Base-by-base conservation (phyloP, 2,797 vertebrate genomes). In the Pempheris klunzingeri region DNA sequence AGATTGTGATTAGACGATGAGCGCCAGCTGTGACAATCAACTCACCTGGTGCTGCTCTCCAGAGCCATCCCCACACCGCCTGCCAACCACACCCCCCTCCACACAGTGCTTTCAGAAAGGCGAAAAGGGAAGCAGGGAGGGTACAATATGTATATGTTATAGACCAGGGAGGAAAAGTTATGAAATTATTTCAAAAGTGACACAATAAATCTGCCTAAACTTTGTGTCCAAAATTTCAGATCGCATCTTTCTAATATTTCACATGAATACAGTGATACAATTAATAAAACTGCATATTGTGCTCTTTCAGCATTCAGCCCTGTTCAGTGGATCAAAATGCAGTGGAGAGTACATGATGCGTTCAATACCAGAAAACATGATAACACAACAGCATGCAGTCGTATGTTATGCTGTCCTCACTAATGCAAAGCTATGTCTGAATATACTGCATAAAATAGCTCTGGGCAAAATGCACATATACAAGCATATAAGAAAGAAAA, bases 331-430 rank as follows among this genome's bases (percentile, higher is more conserved):
- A 41, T 15, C 17, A 26, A 0, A 47, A 39, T 46, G 22, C 43
- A 30, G 3, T 17, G 8, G 11, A 22, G 57, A 58, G n/a, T 4
- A 38, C 9, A 12, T 28, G 34, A 66, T 53, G 3, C 64, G 43
- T 74, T 69, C 46, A 54, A 24, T 36, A 30, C 12, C 24, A 70
- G 26, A 32, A 47, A 49, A 49, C 46, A 53, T 7, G 47, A 49
- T 64, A 12, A 64, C 55, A 10, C 39, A 28, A 15, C 46, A n/a
- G 0, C 10, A 12, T 46, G 1, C 39, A 38, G 30, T 0, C 0
- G 5, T 57, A 71, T 34, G 62, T 77, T 69, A 15, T 44, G 5
- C 30, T 68, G 18, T 22, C 7, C 10, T 38, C 20, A 24, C 20
- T 53, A 52, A 43, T 41, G 17, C 17, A 58, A 57, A 75, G 17